Base-by-base conservation (phyloP, 2,113 vertebrate species). In the Sebastes fasciatus region DNA sequence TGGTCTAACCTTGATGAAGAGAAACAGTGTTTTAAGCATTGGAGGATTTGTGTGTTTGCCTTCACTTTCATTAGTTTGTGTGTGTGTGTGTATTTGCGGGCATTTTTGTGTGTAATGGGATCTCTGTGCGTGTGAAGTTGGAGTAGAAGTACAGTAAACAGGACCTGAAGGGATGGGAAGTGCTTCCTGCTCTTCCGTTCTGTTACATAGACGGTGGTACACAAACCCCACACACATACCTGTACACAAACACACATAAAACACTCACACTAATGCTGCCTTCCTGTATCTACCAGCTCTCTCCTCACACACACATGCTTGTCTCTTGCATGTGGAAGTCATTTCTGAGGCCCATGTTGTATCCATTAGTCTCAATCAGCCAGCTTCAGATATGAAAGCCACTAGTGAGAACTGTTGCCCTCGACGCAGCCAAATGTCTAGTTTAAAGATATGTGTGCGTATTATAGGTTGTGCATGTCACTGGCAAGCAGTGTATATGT, bases 361-460 rank as follows among this genome's bases (percentile, higher is more conserved):
- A 91, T 86, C 85, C 80, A 91, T 91, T 91, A 91, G 76, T 86
- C 85, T 83, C 88, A 88, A 94, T 92, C 92, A 92, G 76, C 10
- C 72, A 62, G 43, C 71, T 79, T 88, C 73, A 81, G 74, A 87
- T 90, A 88, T 70, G 57, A 88, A 89, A 89, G 84, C 74, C 79
- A 71, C 76, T 49, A 62, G 65, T 78, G 82, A 84, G 82, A 77
- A 79, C 54, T 78, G 77, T 21, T 76, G 51, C 76, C 66, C 61
- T 75, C 52, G 1, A 84, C 48, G 51, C 71, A 67, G 77, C 67
- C 73, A 82, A 78, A 75, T 77, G 57, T 82, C 76, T 90, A 55
- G 34, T 79, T 80, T 70, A 57, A 54, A 82, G 65, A 82, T 79
- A n/a, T 62, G 45, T 72, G 60, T 43, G 52, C 77, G n/a, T 58